Conservation (phyloP, 2,113 vertebrate genomes). For the Bambusicola thoracicus region DNA sequence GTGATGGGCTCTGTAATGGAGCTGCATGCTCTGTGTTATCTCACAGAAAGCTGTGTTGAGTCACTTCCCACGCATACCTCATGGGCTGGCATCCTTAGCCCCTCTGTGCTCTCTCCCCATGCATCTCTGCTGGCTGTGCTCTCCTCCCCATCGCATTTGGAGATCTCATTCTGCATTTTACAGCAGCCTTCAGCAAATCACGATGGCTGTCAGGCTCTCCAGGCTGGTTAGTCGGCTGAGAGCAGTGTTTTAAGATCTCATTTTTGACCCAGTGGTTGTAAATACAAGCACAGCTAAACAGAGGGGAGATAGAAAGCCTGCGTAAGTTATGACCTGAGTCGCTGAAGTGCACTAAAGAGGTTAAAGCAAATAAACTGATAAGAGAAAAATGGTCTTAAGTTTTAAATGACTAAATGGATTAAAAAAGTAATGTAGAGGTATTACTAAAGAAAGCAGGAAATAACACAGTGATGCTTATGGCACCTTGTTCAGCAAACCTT, state of each 20-base stretch:
- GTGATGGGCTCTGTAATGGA: accelerated
- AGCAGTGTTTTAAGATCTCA: not conserved
- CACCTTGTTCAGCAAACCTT: not conserved
- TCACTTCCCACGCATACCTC: not conserved
- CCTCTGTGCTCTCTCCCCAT: not conserved
- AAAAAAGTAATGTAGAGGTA: not conserved
- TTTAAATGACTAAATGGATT: constrained; percentile 6
- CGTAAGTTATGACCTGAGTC: not conserved
- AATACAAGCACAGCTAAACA: not conserved
- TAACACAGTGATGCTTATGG: not conserved
- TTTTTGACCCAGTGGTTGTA: not conserved
- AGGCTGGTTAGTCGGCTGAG: not conserved
- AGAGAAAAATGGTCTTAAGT: not conserved
- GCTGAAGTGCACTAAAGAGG: not conserved
- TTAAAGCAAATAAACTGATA: not conserved
- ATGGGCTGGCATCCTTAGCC: not conserved
- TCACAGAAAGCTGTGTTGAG: not conserved
- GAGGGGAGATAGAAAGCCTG: not conserved
- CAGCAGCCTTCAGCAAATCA: not conserved
- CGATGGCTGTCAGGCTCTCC: not conserved
- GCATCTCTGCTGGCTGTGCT: not conserved
- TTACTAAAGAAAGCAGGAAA: not conserved
- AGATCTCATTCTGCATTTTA: not conserved
- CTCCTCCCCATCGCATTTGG: not conserved
- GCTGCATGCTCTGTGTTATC: not conserved